Evolutionary conservation across 2,888 invertebrate species (phyloP).

Genomic region (Coelogynopora nodosa): DNA sequence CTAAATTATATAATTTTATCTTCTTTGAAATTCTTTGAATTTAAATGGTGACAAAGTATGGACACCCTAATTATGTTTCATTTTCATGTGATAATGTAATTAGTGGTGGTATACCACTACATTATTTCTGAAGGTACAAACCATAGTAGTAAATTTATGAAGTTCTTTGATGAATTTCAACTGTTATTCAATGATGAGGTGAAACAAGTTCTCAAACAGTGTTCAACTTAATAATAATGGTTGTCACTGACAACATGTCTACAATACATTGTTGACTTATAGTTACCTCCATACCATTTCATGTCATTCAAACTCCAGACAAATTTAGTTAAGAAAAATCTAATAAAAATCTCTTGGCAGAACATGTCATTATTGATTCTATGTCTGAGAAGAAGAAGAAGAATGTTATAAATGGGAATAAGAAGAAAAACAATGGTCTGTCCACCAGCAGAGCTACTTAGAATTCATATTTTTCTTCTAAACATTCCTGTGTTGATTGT

Average conservation of each 20-base stretch:
- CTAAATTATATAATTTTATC: too few relatives aligned
- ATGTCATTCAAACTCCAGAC: neutral
- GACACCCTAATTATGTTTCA: too few relatives aligned
- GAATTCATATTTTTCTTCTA: neutral
- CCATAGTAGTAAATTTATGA: neutral
- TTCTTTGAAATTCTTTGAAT: too few relatives aligned
- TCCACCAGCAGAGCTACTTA: neutral
- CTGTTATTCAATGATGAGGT: neutral
- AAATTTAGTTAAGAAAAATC: neutral
- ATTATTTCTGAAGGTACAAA: too few relatives aligned
- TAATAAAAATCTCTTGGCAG: neutral
- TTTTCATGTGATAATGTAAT: too few relatives aligned
- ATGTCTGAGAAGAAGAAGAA: too few relatives aligned
- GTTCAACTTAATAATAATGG: conserved; percentile 11
- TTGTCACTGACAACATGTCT: neutral
- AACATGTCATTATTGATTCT: neutral
- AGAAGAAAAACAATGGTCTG: neutral
- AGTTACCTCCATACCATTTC: neutral
- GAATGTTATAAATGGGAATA: neutral
- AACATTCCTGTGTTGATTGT: neutral
- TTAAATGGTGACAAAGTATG: too few relatives aligned
- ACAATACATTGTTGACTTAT: neutral
- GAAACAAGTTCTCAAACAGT: conserved; percentile 20
- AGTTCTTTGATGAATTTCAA: neutral
- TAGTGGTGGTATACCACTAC: too few relatives aligned